phyloP scores from a whole-genome alignment of 2,888 invertebrate species.

The Leptinotarsa rubiginosa region DNA sequence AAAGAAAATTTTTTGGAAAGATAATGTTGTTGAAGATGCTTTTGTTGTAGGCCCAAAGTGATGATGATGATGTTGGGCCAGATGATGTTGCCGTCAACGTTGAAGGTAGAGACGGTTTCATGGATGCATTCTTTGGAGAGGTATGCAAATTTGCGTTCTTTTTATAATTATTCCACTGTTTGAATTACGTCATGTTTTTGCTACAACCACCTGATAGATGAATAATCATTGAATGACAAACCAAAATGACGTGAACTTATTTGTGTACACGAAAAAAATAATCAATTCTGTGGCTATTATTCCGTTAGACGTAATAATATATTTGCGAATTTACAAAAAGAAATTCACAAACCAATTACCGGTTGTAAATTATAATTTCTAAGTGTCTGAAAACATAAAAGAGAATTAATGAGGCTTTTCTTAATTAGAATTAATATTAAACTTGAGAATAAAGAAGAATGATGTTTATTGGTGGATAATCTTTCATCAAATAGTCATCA shows the following conservation, averaged over 20 bases:
- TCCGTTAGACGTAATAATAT: neutral
- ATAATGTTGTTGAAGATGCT: conserved; percentile 30
- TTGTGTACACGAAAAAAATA: neutral
- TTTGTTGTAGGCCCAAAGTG: conserved; percentile 90
- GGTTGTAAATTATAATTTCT: no score
- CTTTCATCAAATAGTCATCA: no score
- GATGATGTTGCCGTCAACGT: conserved; percentile 97
- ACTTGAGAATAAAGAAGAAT: no score
- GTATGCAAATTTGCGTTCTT: conserved; percentile 69
- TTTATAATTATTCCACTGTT: conserved; percentile 4
- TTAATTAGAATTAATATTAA: no score
- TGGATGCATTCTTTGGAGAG: conserved; percentile 99
- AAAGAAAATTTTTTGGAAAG: conserved; percentile 14
- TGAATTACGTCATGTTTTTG: conserved; percentile 29
- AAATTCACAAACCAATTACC: no score
- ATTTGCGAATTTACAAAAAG: no score
- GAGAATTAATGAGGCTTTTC: no score
- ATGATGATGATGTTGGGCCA: conserved; percentile 94
- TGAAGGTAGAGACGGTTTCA: conserved; percentile 92
- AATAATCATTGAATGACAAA: conserved; percentile 22
- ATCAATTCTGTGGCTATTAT: neutral
- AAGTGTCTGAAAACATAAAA: no score
- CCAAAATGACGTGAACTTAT: neutral
- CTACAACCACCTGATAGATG: conserved; percentile 31
- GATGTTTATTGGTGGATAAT: no score